Conservation (phyloP, 2,113 vertebrate genomes). For the Marmota monax region DNA sequence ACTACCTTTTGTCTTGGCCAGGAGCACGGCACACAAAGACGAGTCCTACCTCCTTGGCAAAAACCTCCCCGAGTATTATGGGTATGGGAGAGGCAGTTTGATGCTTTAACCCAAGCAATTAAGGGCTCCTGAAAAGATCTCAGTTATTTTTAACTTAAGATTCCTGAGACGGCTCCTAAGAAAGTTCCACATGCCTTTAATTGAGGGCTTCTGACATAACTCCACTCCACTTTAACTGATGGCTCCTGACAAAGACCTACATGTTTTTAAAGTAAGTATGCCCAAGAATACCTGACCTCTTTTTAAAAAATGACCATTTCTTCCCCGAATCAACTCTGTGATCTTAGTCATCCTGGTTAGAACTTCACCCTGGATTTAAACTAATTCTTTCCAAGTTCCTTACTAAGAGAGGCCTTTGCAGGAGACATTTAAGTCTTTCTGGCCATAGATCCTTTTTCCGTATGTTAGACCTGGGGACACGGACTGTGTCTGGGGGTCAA, state of each 20-base stretch:
- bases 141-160: slow-evolving; percentile 5
- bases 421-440: not conserved
- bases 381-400: not conserved
- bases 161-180: not conserved
- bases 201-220: not conserved
- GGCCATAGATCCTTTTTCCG: not conserved
- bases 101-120: not conserved
- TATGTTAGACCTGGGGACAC: not conserved
- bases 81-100: not conserved
- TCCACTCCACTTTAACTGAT: not conserved
- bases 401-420: not conserved
- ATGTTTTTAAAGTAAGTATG: not conserved
- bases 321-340: not conserved
- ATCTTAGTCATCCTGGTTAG: not conserved
- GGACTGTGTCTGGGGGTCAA: not conserved
- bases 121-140: not conserved
- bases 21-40: not conserved
- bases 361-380: not conserved
- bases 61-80: not conserved
- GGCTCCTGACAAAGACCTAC: not conserved
- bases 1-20: not conserved
- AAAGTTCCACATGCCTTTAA: not conserved
- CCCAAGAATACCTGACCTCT: not conserved
- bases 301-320: not conserved
- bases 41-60: not conserved